These are phyloP conservation scores for Odontamblyopus lacepedii DNA, from an alignment of 2,797 vertebrate species.

Conservation along the genomic window DNA sequence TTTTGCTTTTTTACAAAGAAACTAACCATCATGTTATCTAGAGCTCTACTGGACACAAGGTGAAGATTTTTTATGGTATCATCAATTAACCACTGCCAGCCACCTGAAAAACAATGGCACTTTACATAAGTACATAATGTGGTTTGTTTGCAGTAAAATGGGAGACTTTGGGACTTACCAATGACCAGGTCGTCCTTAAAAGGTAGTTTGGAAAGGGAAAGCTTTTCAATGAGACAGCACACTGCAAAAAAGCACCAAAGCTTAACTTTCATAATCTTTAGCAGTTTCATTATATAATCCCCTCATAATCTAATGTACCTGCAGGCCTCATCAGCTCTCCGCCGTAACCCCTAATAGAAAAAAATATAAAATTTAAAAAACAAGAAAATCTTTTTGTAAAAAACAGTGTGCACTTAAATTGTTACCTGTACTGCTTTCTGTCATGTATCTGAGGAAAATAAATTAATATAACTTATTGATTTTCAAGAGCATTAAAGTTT, in stretches of 20 bases:
- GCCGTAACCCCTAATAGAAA: slow-evolving; percentile 84
- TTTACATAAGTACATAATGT: neutral
- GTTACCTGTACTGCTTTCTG: slow-evolving; percentile 89
- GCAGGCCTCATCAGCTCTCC: slow-evolving; percentile 94
- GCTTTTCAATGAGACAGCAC: slow-evolving; percentile 88
- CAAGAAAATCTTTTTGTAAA: neutral
- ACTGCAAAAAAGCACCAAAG: slow-evolving; percentile 71
- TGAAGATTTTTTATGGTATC: slow-evolving; percentile 86
- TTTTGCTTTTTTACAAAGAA: neutral
- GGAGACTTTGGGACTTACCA: slow-evolving; percentile 70
- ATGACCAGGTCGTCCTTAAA: slow-evolving; percentile 84
- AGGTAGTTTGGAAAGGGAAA: slow-evolving; percentile 89
- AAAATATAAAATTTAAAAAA: slow-evolving; percentile 5
- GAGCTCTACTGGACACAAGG: slow-evolving; percentile 75
- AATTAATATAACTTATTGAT: slow-evolving; percentile 8
- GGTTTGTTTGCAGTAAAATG: neutral
- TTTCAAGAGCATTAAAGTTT: neutral
- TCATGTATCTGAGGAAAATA: slow-evolving; percentile 79
- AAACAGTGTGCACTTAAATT: slow-evolving; percentile 18
- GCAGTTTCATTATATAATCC: neutral
- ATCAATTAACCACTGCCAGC: slow-evolving; percentile 90
- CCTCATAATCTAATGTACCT: slow-evolving; percentile 65
- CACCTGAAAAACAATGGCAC: slow-evolving; percentile 70
- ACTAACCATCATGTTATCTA: slow-evolving; percentile 82
- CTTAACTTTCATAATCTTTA: neutral